Conservation (phyloP, 2,113 vertebrate species). For the Grammomys surdaster region DNA sequence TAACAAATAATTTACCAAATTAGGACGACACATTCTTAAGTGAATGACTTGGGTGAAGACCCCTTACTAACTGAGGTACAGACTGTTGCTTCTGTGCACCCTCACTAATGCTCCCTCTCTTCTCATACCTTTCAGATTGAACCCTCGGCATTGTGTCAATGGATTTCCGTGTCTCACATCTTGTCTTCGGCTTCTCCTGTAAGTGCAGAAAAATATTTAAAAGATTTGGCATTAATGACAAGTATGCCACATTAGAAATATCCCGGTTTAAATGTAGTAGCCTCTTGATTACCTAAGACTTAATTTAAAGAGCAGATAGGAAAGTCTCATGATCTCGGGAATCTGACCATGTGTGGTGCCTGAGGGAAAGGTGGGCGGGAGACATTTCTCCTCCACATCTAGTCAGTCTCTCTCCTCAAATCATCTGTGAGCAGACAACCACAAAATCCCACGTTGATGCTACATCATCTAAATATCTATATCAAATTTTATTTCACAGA, state of each 20-base stretch:
- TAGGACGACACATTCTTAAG: not conserved
- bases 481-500: constrained; percentile 14
- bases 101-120: not conserved
- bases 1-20: not conserved
- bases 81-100: constrained; percentile 48
- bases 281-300: not conserved
- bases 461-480: not conserved
- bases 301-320: not conserved
- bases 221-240: not conserved
- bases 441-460: not conserved
- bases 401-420: not conserved
- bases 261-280: not conserved
- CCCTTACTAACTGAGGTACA: constrained; percentile 22
- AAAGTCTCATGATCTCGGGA: not conserved
- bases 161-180: constrained; percentile 98
- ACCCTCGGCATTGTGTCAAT: constrained; percentile 97
- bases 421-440: not conserved
- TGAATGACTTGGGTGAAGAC: not conserved
- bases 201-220: constrained; percentile 62
- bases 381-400: not conserved
- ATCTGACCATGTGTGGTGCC: not conserved
- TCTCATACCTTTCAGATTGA: constrained; percentile 97
- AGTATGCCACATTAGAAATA: not conserved
- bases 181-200: constrained; percentile 96
- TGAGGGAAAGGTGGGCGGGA: not conserved